Base-by-base conservation (phyloP, 92 coral and sea anemone species). In the Ricordea florida region DNA sequence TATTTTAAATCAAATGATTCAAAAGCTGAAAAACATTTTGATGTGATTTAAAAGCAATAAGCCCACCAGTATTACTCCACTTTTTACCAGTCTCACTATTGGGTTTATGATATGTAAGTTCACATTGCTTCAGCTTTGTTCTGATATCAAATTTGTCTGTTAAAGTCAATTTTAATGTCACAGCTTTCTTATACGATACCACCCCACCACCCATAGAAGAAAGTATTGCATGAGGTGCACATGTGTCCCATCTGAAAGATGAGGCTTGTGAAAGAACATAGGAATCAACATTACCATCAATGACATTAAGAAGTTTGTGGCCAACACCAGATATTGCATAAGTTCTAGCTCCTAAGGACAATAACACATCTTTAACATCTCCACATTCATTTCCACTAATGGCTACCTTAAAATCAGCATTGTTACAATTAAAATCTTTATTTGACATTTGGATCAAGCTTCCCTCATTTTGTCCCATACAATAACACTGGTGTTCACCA, bases 161-260 rank as follows among this genome's bases (percentile, higher is more conserved):
- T 14, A 23, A 15, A n/a, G 47, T 3, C 27, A 63, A 66, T 55
- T 35, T 28, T 23, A 79, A 66, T 26, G 70, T 42, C 14, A 79
- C 13, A 22, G 93, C 83, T 6, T 78, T 52, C 3, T 62, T 52
- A 29, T 38, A 89, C 0, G 63, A 16, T 13, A 84, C 69, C 33
- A 84, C 67, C 15, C 86, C 93, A 28, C 93, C 93, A 41, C 87
- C 93, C 70, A 72, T 55, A 17, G 91, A 53, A 34, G 74, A 36
- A 44, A 89, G 59, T 22, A 89, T 79, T 47, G 91, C 93, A 72
- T 89, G 87, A 5, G 93, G 87, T 7, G 87, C 93, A 69, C 93
- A 89, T 20, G 93, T 89, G 26, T 89, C 93, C 93, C 93, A 89
- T 18, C 85, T 89, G 38, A 85, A 89, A 20, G 87, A 85, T 42